A percentile compares a stretch with the other conserved stretches of the same genome.
Evolutionary conservation across 1,140 invertebrate genomes (phyloP).

Genomic region (Dendroctonus ponderosae): DNA sequence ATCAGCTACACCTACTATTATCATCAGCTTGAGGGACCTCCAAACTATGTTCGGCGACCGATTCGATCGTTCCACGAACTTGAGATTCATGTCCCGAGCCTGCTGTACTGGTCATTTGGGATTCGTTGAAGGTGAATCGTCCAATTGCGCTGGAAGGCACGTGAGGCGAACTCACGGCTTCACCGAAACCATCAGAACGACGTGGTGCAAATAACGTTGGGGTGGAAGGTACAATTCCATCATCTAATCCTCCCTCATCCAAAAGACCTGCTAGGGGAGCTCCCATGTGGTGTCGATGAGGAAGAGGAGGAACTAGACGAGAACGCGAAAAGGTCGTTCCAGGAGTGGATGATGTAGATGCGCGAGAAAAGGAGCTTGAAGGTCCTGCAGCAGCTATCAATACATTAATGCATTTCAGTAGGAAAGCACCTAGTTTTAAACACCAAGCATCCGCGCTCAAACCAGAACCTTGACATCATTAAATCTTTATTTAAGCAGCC

Average conservation of each 20-base stretch:
- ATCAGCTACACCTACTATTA: slow-evolving; percentile 39
- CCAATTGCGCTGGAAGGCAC: slow-evolving; percentile 62
- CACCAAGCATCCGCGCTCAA: no score
- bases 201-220: slow-evolving; percentile 82
- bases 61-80: slow-evolving; percentile 9
- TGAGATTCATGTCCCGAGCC: no score
- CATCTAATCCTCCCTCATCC: slow-evolving; percentile 74
- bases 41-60: slow-evolving; percentile 47
- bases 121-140: slow-evolving; percentile 73
- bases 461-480: no score
- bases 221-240: slow-evolving; percentile 85
- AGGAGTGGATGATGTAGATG: slow-evolving; percentile 53
- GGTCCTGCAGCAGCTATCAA: slow-evolving; percentile 18
- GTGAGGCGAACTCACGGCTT: slow-evolving; percentile 87
- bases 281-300: slow-evolving; percentile 40
- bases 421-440: no score
- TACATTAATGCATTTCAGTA: no score
- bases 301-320: slow-evolving; percentile 43
- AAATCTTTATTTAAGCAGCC: no score
- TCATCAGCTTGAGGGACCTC: slow-evolving; percentile 45
- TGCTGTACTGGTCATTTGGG: slow-evolving; percentile 30
- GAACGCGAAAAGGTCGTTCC: slow-evolving; percentile 44
- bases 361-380: slow-evolving; percentile 49
- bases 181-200: slow-evolving; percentile 84
- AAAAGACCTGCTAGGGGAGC: slow-evolving; percentile 53